Evolutionary conservation across 2,888 invertebrate genomes (phyloP), one percentile per base, ranked within the genome.

Genomic region (Erebia epiphron): DNA sequence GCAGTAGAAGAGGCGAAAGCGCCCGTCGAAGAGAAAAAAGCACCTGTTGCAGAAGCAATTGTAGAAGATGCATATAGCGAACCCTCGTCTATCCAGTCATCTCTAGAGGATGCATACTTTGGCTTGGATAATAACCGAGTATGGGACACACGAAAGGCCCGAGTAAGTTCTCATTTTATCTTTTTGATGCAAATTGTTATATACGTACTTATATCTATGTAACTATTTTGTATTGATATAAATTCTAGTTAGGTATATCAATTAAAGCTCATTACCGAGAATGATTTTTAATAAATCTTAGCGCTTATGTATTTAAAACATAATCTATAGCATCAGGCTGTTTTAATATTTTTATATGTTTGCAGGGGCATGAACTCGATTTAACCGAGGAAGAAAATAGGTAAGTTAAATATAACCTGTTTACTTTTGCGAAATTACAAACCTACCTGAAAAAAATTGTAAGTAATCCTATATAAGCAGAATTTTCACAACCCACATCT

Each of bases 301-400:
- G 16, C 52, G 52, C 52, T 18, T 52, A 18, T 52, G 16, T 52
- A n/a, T 16, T 8, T n/a, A 52, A 3, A 54, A n/a, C 1, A 8
- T 9, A 8, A n/a, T n/a, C 2, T 21, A 26, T n/a, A 5, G 57
- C 14, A 35, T 60, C n/a, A 9, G 5, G 16, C 41, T 10, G 11
- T 26, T 13, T 41, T 41, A 14, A 60, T n/a, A 60, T n/a, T 41
- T 41, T n/a, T 2, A 46, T 46, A 21, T 54, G 2, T 67, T 73
- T 70, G 52, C 58, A 74, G 74, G 60, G 54, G 8, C 50, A 68
- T 16, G 57, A 16, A 11, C 63, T 61, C 46, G 64, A 70, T 61
- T 70, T 74, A 46, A 73, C 67, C 69, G 73, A 74, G n/a, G 74
- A 70, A 69, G 74, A 74, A 70, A 73, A 69, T 67, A 74, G 61